Percentiles rank a stretch among this genome's conserved stretches.
phyloP scores from a whole-genome alignment of 2,113 vertebrate species.

The Globicephala melas region DNA sequence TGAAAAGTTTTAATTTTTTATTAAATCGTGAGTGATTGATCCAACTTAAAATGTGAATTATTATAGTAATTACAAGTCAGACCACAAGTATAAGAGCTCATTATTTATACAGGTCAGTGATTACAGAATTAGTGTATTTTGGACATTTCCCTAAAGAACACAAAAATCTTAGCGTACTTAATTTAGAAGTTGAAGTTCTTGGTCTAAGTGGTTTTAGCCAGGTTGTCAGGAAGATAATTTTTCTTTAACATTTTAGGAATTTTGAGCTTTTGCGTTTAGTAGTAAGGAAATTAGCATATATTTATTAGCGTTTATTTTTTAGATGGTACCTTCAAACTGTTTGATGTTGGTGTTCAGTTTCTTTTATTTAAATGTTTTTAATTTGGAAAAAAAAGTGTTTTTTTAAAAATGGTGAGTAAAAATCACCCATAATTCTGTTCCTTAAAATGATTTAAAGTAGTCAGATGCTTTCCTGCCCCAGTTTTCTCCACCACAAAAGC shows the following conservation, averaged over 20 bases:
- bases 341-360: neutral
- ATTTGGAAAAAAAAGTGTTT: neutral
- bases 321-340: neutral
- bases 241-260: slow-evolving; percentile 21
- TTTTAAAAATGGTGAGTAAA: neutral
- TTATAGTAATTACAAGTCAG: neutral
- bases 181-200: slow-evolving; percentile 10
- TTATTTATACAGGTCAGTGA: neutral
- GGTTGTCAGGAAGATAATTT: slow-evolving; percentile 14
- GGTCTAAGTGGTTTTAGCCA: neutral
- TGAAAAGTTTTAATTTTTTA: slow-evolving; percentile 16
- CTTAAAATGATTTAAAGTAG: neutral
- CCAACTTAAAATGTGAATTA: neutral
- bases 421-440: neutral
- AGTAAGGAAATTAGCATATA: slow-evolving; percentile 8
- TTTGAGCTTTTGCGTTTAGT: slow-evolving; percentile 6
- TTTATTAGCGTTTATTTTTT: slow-evolving; percentile 21
- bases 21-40: neutral
- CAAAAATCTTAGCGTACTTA: neutral
- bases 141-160: neutral
- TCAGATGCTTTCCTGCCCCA: neutral
- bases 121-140: slow-evolving; percentile 23
- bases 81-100: neutral
- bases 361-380: neutral
- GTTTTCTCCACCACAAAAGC: neutral